A percentile compares a stretch with the other conserved stretches of the same genome.
Conservation (phyloP, 2,888 invertebrate genomes). For the Blastobasis adustella region DNA sequence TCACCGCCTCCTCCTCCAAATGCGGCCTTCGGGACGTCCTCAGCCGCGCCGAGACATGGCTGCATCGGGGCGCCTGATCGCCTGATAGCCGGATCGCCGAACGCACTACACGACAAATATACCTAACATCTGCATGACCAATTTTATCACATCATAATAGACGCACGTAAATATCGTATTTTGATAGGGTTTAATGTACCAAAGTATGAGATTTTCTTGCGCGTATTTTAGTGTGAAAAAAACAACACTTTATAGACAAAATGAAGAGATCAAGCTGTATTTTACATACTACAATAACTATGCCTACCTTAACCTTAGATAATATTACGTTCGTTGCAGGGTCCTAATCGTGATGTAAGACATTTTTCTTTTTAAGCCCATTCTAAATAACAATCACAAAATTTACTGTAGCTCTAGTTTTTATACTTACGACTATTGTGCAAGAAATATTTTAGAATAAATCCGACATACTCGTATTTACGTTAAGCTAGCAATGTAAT, state of each 20-base stretch:
- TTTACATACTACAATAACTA: background rate
- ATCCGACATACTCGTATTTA: no score
- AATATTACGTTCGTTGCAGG: slow-evolving; percentile 19
- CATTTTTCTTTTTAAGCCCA: background rate
- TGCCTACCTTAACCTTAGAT: slow-evolving; percentile 3
- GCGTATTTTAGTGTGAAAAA: background rate
- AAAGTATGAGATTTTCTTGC: slow-evolving; percentile 3
- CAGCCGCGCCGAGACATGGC: slow-evolving; percentile 19
- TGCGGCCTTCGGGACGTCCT: slow-evolving; percentile 18
- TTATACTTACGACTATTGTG: no score
- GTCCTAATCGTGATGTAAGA: slow-evolving; percentile 21
- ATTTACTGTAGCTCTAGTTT: no score
- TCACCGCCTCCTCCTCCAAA: slow-evolving; percentile 15
- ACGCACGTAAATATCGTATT: no score
- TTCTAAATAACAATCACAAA: no score
- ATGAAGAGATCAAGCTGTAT: background rate
- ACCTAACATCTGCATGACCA: slow-evolving; percentile 7
- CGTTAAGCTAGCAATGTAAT: no score
- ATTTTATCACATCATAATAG: no score
- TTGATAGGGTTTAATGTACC: no score
- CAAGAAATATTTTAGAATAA: no score
- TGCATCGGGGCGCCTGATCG: slow-evolving; percentile 18
- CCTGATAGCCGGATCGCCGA: no score
- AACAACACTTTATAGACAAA: background rate
- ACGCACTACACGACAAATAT: slow-evolving; percentile 9